A percentile compares a stretch with the other conserved stretches of the same genome.
Conservation (phyloP, 2,888 invertebrate species). For the Encarsia formosa region DNA sequence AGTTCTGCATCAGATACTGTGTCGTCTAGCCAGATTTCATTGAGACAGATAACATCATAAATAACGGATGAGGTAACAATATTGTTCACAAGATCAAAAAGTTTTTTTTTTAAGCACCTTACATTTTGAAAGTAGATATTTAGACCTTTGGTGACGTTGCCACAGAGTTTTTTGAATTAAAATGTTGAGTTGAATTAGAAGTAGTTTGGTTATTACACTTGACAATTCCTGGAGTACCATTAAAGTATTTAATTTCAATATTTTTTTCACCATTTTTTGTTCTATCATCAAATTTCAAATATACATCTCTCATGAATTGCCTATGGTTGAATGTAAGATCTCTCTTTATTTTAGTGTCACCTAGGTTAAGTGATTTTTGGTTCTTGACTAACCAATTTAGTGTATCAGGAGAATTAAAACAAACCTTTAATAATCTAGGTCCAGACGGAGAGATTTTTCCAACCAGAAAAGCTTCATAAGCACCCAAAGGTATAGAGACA, state of each 20-base stretch:
- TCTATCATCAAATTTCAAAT: background rate
- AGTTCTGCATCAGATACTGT: background rate
- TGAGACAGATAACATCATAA: no score
- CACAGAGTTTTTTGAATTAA: background rate
- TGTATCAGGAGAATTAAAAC: no score
- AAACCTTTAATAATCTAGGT: no score
- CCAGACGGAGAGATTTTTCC: no score
- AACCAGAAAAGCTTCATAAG: no score
- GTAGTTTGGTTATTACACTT: background rate
- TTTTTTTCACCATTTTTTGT: background rate
- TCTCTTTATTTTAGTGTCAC: no score
- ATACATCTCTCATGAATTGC: no score
- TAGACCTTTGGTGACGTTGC: background rate
- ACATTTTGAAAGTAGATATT: background rate
- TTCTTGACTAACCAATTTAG: no score
- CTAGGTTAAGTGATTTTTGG: no score
- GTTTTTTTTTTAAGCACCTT: background rate
- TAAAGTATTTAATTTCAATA: background rate
- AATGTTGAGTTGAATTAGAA: no score
- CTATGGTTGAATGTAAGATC: no score
- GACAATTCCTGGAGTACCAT: background rate
- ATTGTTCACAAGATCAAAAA: background rate
- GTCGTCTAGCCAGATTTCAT: background rate
- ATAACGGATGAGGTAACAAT: background rate
- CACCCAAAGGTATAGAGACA: no score